phyloP scores from a whole-genome alignment of 2,113 vertebrate genomes.

The Bubo blakistoni region DNA sequence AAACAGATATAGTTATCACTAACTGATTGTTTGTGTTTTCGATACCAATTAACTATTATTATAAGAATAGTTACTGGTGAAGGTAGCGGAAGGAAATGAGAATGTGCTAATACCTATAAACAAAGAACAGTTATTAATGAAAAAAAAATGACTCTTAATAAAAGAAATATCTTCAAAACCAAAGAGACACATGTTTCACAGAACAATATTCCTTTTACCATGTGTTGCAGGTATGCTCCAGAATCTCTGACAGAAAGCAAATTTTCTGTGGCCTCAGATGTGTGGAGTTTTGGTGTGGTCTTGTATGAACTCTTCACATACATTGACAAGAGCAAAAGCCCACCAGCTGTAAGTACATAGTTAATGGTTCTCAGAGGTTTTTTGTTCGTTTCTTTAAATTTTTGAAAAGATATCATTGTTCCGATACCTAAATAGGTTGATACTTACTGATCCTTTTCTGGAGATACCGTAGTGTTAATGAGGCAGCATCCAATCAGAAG shows the following conservation, averaged over 20 bases:
- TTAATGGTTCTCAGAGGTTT: neutral
- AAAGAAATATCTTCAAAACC: neutral
- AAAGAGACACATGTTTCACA: neutral
- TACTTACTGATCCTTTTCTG: neutral
- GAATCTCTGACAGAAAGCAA: slow-evolving; percentile 97
- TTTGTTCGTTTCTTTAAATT: neutral
- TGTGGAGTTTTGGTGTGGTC: slow-evolving; percentile 98
- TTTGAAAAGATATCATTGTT: neutral
- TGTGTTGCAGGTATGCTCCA: slow-evolving; percentile 88
- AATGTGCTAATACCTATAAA: neutral
- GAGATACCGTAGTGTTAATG: neutral
- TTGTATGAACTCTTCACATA: slow-evolving; percentile 96
- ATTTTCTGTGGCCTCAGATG: slow-evolving; percentile 95
- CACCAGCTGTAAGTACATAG: slow-evolving; percentile 82
- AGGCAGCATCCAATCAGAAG: neutral
- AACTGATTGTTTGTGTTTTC: neutral
- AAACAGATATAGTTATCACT: neutral
- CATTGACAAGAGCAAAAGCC: slow-evolving; percentile 93
- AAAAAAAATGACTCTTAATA: neutral
- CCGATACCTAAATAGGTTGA: neutral
- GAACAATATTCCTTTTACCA: neutral
- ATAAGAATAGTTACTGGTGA: neutral
- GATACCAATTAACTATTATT: neutral
- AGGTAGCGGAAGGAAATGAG: neutral
- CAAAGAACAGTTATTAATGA: neutral